These are phyloP conservation scores for Euphydryas editha DNA, from an alignment of 2,888 invertebrate genomes.

Conservation along the genomic window DNA sequence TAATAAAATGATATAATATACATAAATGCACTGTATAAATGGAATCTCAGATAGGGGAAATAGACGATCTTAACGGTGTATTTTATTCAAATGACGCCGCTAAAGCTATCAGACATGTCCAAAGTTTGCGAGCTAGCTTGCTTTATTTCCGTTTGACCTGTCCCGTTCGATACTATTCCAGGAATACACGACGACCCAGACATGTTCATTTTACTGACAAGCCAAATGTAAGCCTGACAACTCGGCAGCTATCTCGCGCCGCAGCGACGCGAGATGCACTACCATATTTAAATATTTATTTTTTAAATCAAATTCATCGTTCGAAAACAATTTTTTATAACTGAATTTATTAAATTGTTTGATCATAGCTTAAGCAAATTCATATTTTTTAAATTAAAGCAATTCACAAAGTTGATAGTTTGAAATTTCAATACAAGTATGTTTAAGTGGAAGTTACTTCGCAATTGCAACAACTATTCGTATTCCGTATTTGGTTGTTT, in stretches of 20 bases:
- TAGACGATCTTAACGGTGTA: slow-evolving; percentile 22
- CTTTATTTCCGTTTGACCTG: slow-evolving; percentile 81
- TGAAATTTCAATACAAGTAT: background rate
- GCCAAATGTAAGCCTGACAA: slow-evolving; percentile 76
- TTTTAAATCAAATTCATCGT: background rate
- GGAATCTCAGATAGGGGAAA: slow-evolving; percentile 8
- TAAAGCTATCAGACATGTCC: slow-evolving; percentile 74
- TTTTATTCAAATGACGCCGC: slow-evolving; percentile 32
- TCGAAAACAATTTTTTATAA: background rate
- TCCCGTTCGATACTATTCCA: slow-evolving; percentile 75
- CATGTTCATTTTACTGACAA: slow-evolving; percentile 76
- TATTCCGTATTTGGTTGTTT: slow-evolving; percentile 66
- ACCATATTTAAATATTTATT: slow-evolving; percentile 76
- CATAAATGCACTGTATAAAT: background rate
- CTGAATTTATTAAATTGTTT: too few relatives aligned
- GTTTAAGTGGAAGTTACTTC: slow-evolving; percentile 50
- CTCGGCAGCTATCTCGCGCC: slow-evolving; percentile 48
- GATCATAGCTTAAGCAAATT: too few relatives aligned
- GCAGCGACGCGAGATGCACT: slow-evolving; percentile 77
- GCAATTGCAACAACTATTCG: slow-evolving; percentile 64
- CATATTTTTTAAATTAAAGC: background rate
- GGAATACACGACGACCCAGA: slow-evolving; percentile 65
- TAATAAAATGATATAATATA: background rate
- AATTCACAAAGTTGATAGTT: background rate
- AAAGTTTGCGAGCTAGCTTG: slow-evolving; percentile 77